Conservation (phyloP, 1,140 invertebrate genomes). For the Drosophila quadrilineata region DNA sequence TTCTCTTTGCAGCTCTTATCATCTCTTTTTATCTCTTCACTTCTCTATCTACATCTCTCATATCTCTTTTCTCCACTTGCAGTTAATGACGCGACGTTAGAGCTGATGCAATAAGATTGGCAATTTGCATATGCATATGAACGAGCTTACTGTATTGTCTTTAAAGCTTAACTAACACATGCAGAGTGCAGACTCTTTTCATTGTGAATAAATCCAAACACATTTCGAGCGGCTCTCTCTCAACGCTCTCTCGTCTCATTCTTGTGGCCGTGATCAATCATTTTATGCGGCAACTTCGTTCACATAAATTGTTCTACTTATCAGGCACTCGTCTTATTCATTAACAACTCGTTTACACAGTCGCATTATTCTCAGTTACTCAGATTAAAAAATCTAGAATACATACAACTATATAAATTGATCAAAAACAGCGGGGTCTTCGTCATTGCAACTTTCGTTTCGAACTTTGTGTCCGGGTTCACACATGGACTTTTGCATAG, state of each 20-base stretch:
- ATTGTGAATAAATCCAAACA: constrained; percentile 25
- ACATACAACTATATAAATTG: not conserved
- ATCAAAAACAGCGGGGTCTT: constrained; percentile 2
- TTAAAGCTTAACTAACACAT: no score
- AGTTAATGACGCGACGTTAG: constrained; percentile 43
- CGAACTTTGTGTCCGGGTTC: constrained; percentile 64
- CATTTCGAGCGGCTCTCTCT: not conserved
- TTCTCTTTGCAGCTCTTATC: constrained; percentile 6
- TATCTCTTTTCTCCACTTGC: not conserved
- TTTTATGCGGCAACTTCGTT: constrained; percentile 20
- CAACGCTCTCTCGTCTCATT: constrained; percentile 7
- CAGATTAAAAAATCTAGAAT: not conserved
- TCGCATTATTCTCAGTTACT: constrained; percentile 38
- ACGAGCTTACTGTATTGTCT: constrained; percentile 52
- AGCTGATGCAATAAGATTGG: constrained; percentile 64
- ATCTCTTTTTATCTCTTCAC: not conserved
- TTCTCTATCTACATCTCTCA: constrained; percentile 13
- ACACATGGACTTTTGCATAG: constrained; percentile 37
- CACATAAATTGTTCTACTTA: constrained; percentile 71
- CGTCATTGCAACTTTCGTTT: constrained; percentile 11
- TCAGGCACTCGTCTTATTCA: constrained; percentile 63
- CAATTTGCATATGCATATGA: constrained; percentile 61
- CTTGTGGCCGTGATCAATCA: constrained; percentile 56
- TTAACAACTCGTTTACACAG: constrained; percentile 71
- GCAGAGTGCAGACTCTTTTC: no score